These are phyloP conservation scores for Rhineura floridana DNA, from an alignment of 2,113 vertebrate species.

Conservation along the genomic window DNA sequence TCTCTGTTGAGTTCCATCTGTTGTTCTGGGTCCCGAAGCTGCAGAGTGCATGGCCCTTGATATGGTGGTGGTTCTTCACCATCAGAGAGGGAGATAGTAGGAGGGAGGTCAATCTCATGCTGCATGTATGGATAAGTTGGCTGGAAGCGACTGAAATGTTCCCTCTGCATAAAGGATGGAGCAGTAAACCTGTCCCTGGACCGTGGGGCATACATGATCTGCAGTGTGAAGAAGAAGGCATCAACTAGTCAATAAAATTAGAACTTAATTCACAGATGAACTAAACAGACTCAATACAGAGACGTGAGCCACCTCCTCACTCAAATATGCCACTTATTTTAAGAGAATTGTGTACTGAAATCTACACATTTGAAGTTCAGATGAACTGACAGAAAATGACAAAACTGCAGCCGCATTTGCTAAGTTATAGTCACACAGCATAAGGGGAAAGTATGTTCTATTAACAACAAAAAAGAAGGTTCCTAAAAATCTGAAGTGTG, in stretches of 20 bases:
- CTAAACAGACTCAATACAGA: rapidly evolving
- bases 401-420: not conserved
- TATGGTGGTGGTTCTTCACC: constrained; percentile 96
- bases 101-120: constrained; percentile 96
- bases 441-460: not conserved
- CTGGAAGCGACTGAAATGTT: constrained; percentile 96
- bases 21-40: constrained; percentile 95
- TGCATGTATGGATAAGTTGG: constrained; percentile 96
- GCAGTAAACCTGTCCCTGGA: constrained; percentile 88
- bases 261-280: not conserved
- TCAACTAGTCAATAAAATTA: not conserved
- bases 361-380: not conserved
- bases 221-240: constrained; percentile 49
- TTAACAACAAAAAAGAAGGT: not conserved
- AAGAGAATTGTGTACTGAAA: not conserved
- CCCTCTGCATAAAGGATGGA: constrained; percentile 91
- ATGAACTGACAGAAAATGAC: not conserved
- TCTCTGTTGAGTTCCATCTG: constrained; percentile 98
- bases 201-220: constrained; percentile 91
- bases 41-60: constrained; percentile 93
- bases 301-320: not conserved
- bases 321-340: not conserved
- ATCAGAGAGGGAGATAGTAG: constrained; percentile 95
- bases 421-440: not conserved
- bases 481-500: constrained; percentile 27